Conservation (phyloP, 2,888 invertebrate genomes). For the Pammene aurita region DNA sequence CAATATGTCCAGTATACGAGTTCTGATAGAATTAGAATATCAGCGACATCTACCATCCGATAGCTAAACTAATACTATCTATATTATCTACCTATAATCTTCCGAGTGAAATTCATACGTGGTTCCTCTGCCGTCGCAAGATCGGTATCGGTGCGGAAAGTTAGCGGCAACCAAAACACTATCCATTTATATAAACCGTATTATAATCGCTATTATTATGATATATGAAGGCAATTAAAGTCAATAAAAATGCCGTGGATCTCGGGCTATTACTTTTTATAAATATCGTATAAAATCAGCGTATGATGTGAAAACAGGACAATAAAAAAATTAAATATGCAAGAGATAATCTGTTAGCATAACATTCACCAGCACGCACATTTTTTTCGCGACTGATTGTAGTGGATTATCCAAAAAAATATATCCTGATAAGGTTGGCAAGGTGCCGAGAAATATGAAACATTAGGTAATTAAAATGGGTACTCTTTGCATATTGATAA, state of each 20-base stretch:
- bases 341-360: background rate
- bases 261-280: background rate
- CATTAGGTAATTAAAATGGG: too few species aligned
- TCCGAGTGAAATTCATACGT: conserved; percentile 6
- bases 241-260: conserved; percentile 22
- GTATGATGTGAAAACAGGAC: background rate
- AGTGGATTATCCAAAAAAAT: too few species aligned
- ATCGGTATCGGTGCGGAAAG: conserved; percentile 24
- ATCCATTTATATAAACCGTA: conserved; percentile 4
- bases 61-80: background rate
- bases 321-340: conserved; percentile 5
- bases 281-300: background rate
- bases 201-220: conserved; percentile 17
- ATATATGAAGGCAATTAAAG: conserved; percentile 25
- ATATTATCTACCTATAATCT: conserved; percentile 1
- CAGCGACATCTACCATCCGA: conserved; percentile 21
- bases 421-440: too few species aligned
- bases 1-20: background rate
- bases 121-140: conserved; percentile 3
- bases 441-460: too few species aligned
- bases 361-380: background rate
- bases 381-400: background rate
- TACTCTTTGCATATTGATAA: too few species aligned
- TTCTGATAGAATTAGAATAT: background rate
- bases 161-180: conserved; percentile 12